Evolutionary conservation across 2,888 invertebrate species (phyloP).

Genomic region (Athalia circularis): DNA sequence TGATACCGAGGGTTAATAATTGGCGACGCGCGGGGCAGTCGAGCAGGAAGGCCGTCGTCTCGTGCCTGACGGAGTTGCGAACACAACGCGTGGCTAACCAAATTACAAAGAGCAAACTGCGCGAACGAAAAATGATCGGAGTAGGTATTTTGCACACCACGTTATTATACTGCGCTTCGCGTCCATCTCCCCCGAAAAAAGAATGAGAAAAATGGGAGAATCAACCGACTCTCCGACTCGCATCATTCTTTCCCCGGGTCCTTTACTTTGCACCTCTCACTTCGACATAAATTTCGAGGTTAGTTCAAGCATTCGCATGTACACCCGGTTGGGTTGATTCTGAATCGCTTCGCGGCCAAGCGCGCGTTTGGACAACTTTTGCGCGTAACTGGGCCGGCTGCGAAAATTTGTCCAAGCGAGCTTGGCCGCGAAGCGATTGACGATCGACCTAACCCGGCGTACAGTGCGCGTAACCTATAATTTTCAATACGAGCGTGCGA

Average conservation of each 20-base stretch:
- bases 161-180: background rate
- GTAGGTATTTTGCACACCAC: background rate
- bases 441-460: no score
- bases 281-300: no score
- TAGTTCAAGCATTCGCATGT: background rate
- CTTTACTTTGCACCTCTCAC: no score
- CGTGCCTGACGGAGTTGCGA: slow-evolving; percentile 12
- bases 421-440: no score
- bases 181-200: background rate
- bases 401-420: no score
- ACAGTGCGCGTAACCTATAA: background rate
- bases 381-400: no score
- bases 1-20: slow-evolving; percentile 31
- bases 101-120: slow-evolving; percentile 33
- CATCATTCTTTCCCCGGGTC: background rate
- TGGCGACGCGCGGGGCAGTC: background rate
- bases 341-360: no score
- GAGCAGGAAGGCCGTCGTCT: background rate
- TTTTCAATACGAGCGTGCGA: background rate
- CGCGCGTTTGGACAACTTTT: no score
- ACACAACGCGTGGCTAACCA: slow-evolving; percentile 16
- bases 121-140: background rate
- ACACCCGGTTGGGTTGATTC: no score
- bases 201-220: background rate
- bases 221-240: no score